phyloP scores from a whole-genome alignment of 2,888 invertebrate genomes.

The Slavum lentiscoides region DNA sequence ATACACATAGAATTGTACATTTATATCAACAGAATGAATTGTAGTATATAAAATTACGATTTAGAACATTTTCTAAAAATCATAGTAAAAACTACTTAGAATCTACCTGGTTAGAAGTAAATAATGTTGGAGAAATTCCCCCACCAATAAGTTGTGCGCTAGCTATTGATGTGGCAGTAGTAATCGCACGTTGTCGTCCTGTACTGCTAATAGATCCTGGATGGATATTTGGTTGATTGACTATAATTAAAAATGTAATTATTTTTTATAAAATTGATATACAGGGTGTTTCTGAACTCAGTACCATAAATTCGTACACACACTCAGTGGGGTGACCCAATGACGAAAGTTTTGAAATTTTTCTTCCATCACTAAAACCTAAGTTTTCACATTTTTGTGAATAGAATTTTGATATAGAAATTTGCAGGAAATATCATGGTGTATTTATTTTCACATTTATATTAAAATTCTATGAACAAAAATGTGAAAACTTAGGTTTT shows the following conservation, averaged over 20 bases:
- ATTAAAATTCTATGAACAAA: too few species aligned
- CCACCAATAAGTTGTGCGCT: conserved; percentile 70
- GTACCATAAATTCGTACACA: too few species aligned
- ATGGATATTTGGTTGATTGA: conserved; percentile 67
- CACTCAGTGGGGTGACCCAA: too few species aligned
- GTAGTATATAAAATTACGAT: not conserved
- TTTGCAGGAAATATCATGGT: too few species aligned
- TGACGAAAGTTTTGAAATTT: too few species aligned
- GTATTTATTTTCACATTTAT: too few species aligned
- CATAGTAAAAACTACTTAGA: not conserved
- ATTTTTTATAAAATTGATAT: not conserved
- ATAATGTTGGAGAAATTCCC: conserved; percentile 67
- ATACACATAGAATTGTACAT: not conserved
- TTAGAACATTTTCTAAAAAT: not conserved
- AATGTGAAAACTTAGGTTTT: too few species aligned
- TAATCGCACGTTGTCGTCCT: conserved; percentile 65
- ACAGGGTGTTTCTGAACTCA: too few species aligned
- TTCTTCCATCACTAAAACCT: too few species aligned
- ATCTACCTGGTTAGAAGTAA: conserved; percentile 40
- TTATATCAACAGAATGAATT: conserved; percentile 7
- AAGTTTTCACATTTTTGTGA: too few species aligned
- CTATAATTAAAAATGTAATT: conserved; percentile 13
- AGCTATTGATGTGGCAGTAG: conserved; percentile 66
- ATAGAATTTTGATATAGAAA: too few species aligned
- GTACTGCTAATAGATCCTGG: conserved; percentile 69